phyloP scores from a whole-genome alignment of 2,888 invertebrate species.

The Mimumesa dahlbomi region DNA sequence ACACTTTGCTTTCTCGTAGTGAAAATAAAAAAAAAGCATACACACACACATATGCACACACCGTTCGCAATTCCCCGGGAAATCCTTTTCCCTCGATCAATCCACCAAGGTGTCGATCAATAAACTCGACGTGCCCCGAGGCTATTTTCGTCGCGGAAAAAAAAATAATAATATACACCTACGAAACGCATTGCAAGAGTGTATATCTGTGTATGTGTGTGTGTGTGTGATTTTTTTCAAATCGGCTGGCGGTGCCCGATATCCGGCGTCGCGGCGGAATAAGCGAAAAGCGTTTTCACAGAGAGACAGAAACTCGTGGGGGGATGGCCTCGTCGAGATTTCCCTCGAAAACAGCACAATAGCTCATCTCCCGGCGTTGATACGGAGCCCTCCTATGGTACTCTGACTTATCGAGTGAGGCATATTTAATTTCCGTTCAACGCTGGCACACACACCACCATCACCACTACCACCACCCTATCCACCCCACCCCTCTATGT shows the following conservation, averaged over 20 bases:
- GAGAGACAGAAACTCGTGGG: slow-evolving; percentile 58
- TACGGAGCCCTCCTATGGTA: slow-evolving; percentile 72
- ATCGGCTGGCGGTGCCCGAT: slow-evolving; percentile 59
- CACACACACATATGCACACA: too few relatives aligned
- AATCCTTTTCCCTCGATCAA: too few relatives aligned
- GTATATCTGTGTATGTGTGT: too few relatives aligned
- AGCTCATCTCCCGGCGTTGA: slow-evolving; percentile 79
- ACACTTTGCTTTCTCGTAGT: too few relatives aligned
- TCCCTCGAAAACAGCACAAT: slow-evolving; percentile 79
- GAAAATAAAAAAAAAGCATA: too few relatives aligned
- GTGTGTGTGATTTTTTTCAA: too few relatives aligned
- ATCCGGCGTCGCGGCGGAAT: slow-evolving; percentile 41
- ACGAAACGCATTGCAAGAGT: too few relatives aligned
- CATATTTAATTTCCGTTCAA: slow-evolving; percentile 80
- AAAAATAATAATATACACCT: too few relatives aligned
- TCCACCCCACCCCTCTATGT: background rate
- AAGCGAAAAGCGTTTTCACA: slow-evolving; percentile 62
- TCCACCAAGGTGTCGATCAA: too few relatives aligned
- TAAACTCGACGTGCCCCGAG: too few relatives aligned
- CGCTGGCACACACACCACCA: slow-evolving; percentile 38
- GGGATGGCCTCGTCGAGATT: slow-evolving; percentile 68
- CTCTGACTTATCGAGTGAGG: slow-evolving; percentile 80
- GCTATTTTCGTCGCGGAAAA: too few relatives aligned
- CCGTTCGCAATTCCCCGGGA: too few relatives aligned
- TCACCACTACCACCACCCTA: background rate